Evolutionary conservation across 2,888 invertebrate species (phyloP).

Genomic region (Nomada flava): DNA sequence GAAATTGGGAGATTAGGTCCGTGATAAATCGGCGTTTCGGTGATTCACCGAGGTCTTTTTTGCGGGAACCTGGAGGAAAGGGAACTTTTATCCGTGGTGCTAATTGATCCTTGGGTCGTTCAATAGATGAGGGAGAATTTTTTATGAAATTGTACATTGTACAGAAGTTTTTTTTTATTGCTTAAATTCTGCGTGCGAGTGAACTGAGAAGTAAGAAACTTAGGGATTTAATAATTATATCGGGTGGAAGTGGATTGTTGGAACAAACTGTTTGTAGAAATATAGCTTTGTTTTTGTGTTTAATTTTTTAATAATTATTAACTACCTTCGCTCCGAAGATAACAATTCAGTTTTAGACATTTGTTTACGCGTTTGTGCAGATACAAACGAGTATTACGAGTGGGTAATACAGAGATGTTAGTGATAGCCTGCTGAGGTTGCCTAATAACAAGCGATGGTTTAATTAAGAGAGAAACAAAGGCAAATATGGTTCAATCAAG

Average conservation of each 20-base stretch:
- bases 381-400: too few species aligned
- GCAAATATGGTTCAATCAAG: neutral
- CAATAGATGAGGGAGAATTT: neutral
- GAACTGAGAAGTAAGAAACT: neutral
- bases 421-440: neutral
- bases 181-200: too few species aligned
- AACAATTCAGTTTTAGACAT: too few species aligned
- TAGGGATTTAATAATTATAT: neutral
- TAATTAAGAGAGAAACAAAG: neutral
- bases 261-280: too few species aligned
- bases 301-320: too few species aligned
- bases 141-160: too few species aligned
- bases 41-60: neutral
- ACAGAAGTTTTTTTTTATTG: too few species aligned
- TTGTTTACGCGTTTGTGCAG: too few species aligned
- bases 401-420: neutral
- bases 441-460: neutral
- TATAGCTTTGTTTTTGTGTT: too few species aligned
- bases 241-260: neutral
- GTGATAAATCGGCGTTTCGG: slow-evolving; percentile 17
- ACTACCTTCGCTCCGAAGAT: too few species aligned
- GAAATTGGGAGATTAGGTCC: slow-evolving; percentile 7
- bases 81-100: neutral
- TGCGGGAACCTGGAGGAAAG: neutral
- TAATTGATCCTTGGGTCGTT: neutral